phyloP scores from a whole-genome alignment of 1,140 invertebrate species.

The Lineus longissimus region DNA sequence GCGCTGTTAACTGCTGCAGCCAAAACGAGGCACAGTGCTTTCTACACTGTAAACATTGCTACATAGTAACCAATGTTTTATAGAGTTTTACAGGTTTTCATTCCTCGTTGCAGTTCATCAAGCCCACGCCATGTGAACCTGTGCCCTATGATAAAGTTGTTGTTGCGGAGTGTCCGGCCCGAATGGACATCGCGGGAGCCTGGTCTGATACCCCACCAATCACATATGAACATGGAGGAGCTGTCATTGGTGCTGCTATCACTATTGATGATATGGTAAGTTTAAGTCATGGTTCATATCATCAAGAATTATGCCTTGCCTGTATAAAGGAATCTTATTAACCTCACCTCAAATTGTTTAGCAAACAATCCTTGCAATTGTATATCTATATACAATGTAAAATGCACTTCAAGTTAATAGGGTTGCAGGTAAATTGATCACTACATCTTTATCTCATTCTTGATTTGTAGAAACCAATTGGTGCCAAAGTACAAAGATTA shows the following conservation, averaged over 20 bases:
- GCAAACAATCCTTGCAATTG: neutral
- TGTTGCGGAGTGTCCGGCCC: conserved; percentile 56
- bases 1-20: too few relatives aligned
- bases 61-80: too few relatives aligned
- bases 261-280: conserved; percentile 49
- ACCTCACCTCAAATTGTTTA: neutral
- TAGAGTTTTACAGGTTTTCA: too few relatives aligned
- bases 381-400: neutral
- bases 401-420: too few relatives aligned
- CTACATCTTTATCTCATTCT: conserved; percentile 21
- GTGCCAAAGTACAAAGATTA: conserved; percentile 52
- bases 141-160: conserved; percentile 46
- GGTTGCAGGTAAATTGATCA: too few relatives aligned
- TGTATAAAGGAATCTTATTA: neutral
- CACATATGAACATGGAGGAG: conserved; percentile 59
- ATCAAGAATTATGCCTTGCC: too few relatives aligned
- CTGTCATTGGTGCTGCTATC: conserved; percentile 55
- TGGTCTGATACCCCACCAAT: conserved; percentile 62
- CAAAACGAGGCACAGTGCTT: too few relatives aligned
- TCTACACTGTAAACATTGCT: too few relatives aligned
- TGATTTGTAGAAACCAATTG: conserved; percentile 55
- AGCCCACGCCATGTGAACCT: conserved; percentile 30
- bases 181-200: conserved; percentile 58
- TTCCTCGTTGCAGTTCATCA: conserved; percentile 15
- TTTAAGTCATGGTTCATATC: too few relatives aligned